A percentile compares a stretch with the other conserved stretches of the same genome.
phyloP scores from a whole-genome alignment of 2,797 vertebrate genomes.

The Champsocephalus esox region DNA sequence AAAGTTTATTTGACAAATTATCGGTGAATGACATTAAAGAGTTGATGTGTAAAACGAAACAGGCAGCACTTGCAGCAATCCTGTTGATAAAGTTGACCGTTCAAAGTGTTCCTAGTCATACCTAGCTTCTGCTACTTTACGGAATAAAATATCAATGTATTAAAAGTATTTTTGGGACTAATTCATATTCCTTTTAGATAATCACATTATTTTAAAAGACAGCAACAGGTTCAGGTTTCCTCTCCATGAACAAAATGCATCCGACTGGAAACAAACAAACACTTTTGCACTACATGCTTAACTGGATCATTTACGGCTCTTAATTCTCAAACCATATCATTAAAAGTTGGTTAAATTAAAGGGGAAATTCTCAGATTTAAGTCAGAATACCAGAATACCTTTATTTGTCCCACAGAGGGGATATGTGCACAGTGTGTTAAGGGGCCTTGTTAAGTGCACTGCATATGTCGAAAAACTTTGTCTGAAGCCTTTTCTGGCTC shows the following conservation, averaged over 20 bases:
- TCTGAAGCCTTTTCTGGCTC: not conserved
- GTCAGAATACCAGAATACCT: no score
- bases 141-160: not conserved
- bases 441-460: not conserved
- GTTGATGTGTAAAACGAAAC: no score
- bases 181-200: not conserved
- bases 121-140: not conserved
- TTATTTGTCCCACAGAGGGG: no score
- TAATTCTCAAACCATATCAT: not conserved
- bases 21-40: not conserved
- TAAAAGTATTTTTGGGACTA: not conserved
- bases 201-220: not conserved
- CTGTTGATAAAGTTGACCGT: not conserved
- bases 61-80: not conserved
- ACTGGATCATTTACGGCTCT: no score
- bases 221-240: not conserved
- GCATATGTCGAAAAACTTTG: not conserved
- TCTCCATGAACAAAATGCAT: no score
- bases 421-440: not conserved
- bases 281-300: no score
- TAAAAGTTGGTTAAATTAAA: no score
- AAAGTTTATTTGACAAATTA: conserved; percentile 3
- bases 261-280: no score
- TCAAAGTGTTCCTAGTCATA: not conserved
- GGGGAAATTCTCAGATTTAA: no score